Evolutionary conservation across 2,888 invertebrate species (phyloP), one percentile per base, ranked within the genome.

Genomic region (Prosopocoilus inquinatus): DNA sequence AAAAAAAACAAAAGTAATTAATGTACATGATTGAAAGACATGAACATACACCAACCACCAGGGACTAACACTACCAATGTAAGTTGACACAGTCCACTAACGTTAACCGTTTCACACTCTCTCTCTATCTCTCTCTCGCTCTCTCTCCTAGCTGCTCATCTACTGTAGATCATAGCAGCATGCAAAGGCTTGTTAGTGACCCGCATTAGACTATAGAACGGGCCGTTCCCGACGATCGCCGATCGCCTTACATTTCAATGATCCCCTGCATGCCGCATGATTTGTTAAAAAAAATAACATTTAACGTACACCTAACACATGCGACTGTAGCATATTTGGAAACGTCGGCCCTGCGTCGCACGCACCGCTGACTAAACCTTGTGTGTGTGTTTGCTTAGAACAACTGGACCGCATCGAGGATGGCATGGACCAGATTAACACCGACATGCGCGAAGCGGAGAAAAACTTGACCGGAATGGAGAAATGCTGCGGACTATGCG

Each of bases 331-430:
- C 48, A 44, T 56, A 56, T 49, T 49, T 56, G 56, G 45, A 28
- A 28, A 28, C 20, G 20, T 28, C 20, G 20, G 20, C 20, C 5
- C 2, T 28, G 20, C 20, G 20, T 28, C 20, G 20, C 20, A 28
- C 38, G 38, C 11, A 13, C 13, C 7, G 38, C 13, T 13, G 38
- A 38, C 38, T 38, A 12, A 11, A 12, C 13, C 2, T 28, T 28
- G 20, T 28, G 20, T 20, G 11, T 47, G 36, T 51, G n/a, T n/a
- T n/a, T 47, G 44, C 39, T 73, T 77, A 96, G 99, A 99, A 79
- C 99, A 99, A 94, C 84, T 99, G 88, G 99, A 99, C 81, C 89
- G 98, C 73, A 94, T 98, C 80, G 99, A 99, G 82, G 97, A 97
- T 82, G 98, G 98, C 39, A 96, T 99, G 96, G 99, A 99, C 81